A percentile compares a stretch with the other conserved stretches of the same genome.
These are phyloP conservation scores for Liparis tanakae DNA, from an alignment of 2,797 vertebrate species.

Conservation along the genomic window DNA sequence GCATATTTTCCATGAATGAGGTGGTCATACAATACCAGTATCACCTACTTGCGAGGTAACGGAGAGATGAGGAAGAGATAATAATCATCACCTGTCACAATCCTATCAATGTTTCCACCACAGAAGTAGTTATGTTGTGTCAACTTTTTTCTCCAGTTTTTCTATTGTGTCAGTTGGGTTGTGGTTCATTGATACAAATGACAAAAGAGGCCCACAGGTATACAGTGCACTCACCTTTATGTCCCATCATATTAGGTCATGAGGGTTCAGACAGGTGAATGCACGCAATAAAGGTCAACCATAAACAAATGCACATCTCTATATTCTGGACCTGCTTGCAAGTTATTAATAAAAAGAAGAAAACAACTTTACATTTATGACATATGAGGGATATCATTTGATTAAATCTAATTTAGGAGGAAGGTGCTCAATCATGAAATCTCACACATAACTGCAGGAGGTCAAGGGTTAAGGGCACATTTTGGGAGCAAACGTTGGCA, in stretches of 20 bases:
- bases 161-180: conserved; percentile 37
- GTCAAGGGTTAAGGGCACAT: not conserved
- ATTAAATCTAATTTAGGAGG: not conserved
- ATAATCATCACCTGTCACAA: not conserved
- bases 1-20: not conserved
- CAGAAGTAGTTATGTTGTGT: conserved; percentile 12
- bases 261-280: conserved; percentile 36
- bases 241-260: conserved; percentile 73
- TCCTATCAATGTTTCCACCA: not conserved
- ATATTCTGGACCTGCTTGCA: not conserved
- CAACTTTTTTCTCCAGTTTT: conserved; percentile 29
- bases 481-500: not conserved
- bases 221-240: conserved; percentile 69
- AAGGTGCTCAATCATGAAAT: not conserved
- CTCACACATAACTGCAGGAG: not conserved
- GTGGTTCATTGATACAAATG: conserved; percentile 53
- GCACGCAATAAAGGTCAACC: conserved; percentile 56
- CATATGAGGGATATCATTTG: not conserved
- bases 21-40: not conserved
- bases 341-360: not conserved
- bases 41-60: not conserved
- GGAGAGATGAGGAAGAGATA: not conserved
- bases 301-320: conserved; percentile 43
- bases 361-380: not conserved
- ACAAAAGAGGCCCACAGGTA: conserved; percentile 65